Base-by-base conservation (phyloP, 2,113 vertebrate genomes). In the Xiphophorus hellerii region DNA sequence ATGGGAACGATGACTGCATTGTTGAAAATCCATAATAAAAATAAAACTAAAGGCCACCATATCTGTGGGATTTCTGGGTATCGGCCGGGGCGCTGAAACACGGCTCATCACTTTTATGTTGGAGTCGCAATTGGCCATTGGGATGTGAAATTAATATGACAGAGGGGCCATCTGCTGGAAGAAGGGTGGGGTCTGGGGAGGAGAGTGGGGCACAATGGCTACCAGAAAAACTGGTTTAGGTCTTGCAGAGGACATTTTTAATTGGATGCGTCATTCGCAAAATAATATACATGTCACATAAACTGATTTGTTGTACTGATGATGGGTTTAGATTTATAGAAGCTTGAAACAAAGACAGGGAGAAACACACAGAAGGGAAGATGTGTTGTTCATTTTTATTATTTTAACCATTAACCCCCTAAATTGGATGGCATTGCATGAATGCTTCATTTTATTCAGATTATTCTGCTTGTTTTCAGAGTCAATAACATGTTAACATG, bases 91-190 rank as follows among this genome's bases (percentile, higher is more conserved):
- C 29, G 63, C 74, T 90, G 88, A 92, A 93, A 90, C 90, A 90
- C 74, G 72, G 85, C 90, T 84, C 80, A 86, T 92, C 87, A 84
- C 85, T 92, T 94, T 94, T 89, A 93, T 88, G 85, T 88, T 63
- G 33, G 71, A 78, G 83, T 80, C 84, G 82, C 90, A 91, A 79
- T 82, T 69, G 66, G 83, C 87, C 84, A 81, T 77, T 85, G 87
- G 87, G 90, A 89, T 88, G 86, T 91, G 87, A 92, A 92, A 92
- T 92, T 87, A 93, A 93, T 92, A 89, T 87, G 88, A 90, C 86
- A 90, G 88, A 90, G 81, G 81, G 79, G 84, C 87, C 87, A 82
- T 83, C 88, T 83, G 88, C 83, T 81, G 61, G 74, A 75, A 17
- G 62, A 73, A 73, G 71, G 72, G 39, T 42, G 14, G 39, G 39